Base-by-base conservation (phyloP, 2,888 invertebrate species). In the Pseudococcus jackbeardsleyi region DNA sequence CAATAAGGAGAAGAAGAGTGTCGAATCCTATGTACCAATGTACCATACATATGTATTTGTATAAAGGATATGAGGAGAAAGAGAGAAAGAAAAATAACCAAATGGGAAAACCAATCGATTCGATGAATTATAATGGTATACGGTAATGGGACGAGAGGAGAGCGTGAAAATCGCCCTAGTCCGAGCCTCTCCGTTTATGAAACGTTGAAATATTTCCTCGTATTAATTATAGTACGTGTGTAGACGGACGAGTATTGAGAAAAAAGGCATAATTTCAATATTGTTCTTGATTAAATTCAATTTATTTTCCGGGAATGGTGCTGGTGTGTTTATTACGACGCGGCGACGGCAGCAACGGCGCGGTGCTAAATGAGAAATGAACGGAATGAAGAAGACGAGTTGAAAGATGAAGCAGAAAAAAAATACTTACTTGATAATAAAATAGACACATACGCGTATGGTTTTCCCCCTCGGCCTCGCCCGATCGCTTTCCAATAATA, bases 271-370 rank as follows among this genome's bases (percentile, higher is more conserved):
- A 79, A 79, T 79, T 79, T 42, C 79, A 26, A 42, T 79, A 79
- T 79, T 79, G 79, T 79, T 79, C 79, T 79, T 79, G 42, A 79
- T 79, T 79, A 79, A 79, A 79, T 79, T 79, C 79, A 72, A 72
- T 72, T 72, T 72, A 72, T 33, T 33, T 12, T 26, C 68, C 2
- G 68, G 11, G 68, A 12, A 33, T 33, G 68, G 68, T 33, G 33
- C 26, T 5, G 11, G 68, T 64, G 64, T 64, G 64, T 72, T 72
- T 33, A 72, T 72, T 72, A 33, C 26, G 26, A 33, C 26, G 26
- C 26, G 26, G 26, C 26, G 26, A 33, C 26, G 26, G 26, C 26
- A 3, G 26, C 26, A 33, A 33, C 33, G 12, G 12, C 15, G 12
- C n/a, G 33, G 68, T 72, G 68, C 68, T 72, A 72, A 72, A 72